These are phyloP conservation scores for Capreolus pygargus DNA, from an alignment of 2,113 vertebrate genomes.

Conservation along the genomic window DNA sequence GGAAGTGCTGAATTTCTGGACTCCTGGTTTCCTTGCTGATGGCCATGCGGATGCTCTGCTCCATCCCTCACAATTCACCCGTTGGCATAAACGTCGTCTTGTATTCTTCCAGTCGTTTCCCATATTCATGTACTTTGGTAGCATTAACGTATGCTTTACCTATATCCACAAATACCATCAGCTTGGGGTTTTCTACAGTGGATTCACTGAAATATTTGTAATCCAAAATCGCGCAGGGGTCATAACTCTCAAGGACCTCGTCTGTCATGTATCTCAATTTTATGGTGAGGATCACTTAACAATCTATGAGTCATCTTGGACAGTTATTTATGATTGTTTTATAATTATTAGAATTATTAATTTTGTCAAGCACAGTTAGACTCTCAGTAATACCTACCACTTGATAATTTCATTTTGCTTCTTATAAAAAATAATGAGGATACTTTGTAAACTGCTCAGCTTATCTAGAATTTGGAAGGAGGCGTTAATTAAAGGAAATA, in stretches of 20 bases:
- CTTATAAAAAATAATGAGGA: not conserved
- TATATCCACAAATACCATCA: too few species aligned
- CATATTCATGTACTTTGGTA: not conserved
- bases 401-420: not conserved
- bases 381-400: not conserved
- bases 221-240: too few species aligned
- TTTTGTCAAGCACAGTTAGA: not conserved
- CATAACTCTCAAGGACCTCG: too few species aligned
- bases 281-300: not conserved
- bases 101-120: not conserved
- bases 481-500: not conserved
- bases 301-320: not conserved
- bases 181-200: too few species aligned
- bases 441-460: not conserved
- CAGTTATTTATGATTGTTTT: too few species aligned
- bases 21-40: not conserved
- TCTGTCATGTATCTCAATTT: not conserved
- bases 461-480: not conserved
- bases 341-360: too few species aligned
- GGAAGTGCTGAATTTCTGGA: not conserved
- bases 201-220: not conserved
- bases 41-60: not conserved
- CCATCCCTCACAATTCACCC: not conserved
- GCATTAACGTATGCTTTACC: not conserved
- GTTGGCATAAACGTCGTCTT: not conserved